Base-by-base conservation (phyloP, 2,113 vertebrate species). In the Pterocles burchelli region DNA sequence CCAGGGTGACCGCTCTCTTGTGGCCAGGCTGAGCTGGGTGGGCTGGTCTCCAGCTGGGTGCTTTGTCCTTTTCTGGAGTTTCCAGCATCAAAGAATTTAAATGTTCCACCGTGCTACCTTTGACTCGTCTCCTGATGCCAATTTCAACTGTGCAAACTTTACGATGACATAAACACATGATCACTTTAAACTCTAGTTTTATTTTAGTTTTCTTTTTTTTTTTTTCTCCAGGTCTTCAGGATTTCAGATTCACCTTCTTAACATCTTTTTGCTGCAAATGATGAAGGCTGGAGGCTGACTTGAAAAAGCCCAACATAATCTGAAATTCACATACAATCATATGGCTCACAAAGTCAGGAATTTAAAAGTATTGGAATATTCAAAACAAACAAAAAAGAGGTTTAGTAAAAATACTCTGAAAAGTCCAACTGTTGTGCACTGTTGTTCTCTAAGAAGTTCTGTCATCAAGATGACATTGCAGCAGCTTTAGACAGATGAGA, bases 401-500 rank as follows among this genome's bases (percentile, higher is more conserved):
- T 88, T 88, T 62, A 68, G 59, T 8, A 73, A 88, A 82, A 96
- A 17, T n/a, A 43, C 55, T 63, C 43, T 58, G 25, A 67, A 86
- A 86, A 41, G 10, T 74, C 68, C 57, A 61, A 26, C 62, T 48
- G 33, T 81, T 88, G 67, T 36, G 55, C 48, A 21, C 29, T 55
- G 52, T 38, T 85, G 82, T 88, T 95, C 61, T 90, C 76, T 72
- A 51, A 93, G 88, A 86, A 85, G 34, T 77, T 71, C 79, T 96
- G 90, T 95, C 90, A 86, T 90, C 83, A 68, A 85, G 75, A 86
- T 82, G 58, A 31, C 88, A 92, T 91, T 84, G 85, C 93, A 93
- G 34, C 92, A 90, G 90, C 86, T 92, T 91, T 80, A 93, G 68
- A 71, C 59, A 84, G 68, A 96, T 77, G 79, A 88, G 79, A 65